A percentile compares a stretch with the other conserved stretches of the same genome.
phyloP scores from a whole-genome alignment of 2,888 invertebrate genomes.

The Pseudococcus longispinus region DNA sequence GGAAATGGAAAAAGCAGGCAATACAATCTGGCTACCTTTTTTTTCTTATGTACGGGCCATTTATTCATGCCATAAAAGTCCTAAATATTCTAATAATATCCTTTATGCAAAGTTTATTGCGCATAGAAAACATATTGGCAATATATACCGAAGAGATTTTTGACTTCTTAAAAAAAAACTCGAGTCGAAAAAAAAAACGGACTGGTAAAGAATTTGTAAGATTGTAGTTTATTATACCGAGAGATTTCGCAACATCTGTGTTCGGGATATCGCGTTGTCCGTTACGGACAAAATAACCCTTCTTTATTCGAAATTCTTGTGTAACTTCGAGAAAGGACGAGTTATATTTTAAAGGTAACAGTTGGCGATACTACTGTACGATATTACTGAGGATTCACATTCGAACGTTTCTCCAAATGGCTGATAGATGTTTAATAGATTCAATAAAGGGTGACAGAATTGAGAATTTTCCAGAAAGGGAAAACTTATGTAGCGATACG shows the following conservation, averaged over 20 bases:
- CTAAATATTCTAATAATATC: conserved; percentile 53
- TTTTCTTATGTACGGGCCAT: conserved; percentile 46
- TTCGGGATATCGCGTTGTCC: conserved; percentile 54
- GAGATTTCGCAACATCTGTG: conserved; percentile 56
- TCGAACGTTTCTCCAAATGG: conserved; percentile 46
- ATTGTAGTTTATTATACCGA: conserved; percentile 53
- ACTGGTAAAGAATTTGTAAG: conserved; percentile 56
- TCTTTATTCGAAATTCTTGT: conserved; percentile 56
- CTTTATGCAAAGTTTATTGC: conserved; percentile 48
- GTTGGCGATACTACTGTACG: conserved; percentile 53
- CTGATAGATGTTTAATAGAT: conserved; percentile 56
- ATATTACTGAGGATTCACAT: conserved; percentile 33
- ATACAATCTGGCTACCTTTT: conserved; percentile 33
- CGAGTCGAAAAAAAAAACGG: background rate
- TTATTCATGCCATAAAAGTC: conserved; percentile 48
- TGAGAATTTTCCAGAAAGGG: conserved; percentile 44
- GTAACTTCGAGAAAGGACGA: conserved; percentile 52
- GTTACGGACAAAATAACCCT: conserved; percentile 55
- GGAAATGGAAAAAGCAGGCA: background rate
- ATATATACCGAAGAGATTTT: conserved; percentile 45
- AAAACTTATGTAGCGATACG: conserved; percentile 51
- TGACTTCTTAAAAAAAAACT: conserved; percentile 15
- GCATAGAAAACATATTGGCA: conserved; percentile 51
- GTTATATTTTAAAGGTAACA: conserved; percentile 55
- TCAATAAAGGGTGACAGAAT: conserved; percentile 54